Evolutionary conservation across 37 sponge, comb jelly and placozoan genomes (phyloP), one percentile per base, ranked within the genome.

Genomic region (Diacarnus erythraeanus): DNA sequence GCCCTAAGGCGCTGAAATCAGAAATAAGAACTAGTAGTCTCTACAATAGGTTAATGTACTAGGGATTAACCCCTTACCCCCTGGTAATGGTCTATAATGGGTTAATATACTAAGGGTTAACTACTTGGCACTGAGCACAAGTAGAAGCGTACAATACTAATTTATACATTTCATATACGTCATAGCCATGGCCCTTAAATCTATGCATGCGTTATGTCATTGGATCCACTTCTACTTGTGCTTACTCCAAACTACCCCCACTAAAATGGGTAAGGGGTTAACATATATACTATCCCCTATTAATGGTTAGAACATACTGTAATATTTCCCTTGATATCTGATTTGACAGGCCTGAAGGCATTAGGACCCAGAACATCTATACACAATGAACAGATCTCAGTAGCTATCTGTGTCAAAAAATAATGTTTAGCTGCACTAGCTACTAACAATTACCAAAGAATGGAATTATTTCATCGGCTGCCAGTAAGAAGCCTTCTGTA

Each of bases 321-420:
- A 22, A 93, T 85, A 64, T 93, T 89, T 9, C 93, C 93, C 51
- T 59, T 89, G 47, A 93, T 85, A 34, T 89, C 93, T n/a, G 82
- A 77, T 38, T 93, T 93, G 27, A 93, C 93, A 57, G 90, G 90
- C 38, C 42, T 54, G 68, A 93, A 93, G 15, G 83, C 86, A 59
- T 76, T 84, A 1, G 90, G 35, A 15, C 91, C 91, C 37, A 93
- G 56, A 23, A 77, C 77, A 69, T 93, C 93, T 93, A 76, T 4
- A 71, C 56, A 38, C 29, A 12, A 35, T 38, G 18, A 12, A 68
- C 5, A 27, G 22, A 60, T 54, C 10, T 20, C 17, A 54, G 17
- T 54, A 54, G 17, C 17, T 20, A 60, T 21, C 44, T 36, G 21
- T 8, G 35, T 15, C 9, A 61, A 23, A 6, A 27, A 68, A 68